Evolutionary conservation across 2,888 invertebrate species (phyloP).

Genomic region (Onchidella celtica): DNA sequence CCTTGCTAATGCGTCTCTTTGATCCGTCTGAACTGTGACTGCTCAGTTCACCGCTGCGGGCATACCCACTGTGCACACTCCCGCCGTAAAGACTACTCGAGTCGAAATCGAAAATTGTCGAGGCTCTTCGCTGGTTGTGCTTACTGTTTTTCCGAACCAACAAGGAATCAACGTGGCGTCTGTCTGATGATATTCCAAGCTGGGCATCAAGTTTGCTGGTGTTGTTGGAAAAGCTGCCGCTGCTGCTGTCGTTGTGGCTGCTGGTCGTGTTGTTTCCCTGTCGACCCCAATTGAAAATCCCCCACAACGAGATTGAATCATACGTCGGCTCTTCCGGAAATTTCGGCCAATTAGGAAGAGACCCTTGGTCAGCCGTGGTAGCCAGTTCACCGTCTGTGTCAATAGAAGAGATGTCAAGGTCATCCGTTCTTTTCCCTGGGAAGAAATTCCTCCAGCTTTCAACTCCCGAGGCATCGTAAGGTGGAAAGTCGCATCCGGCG

Average conservation of each 20-base stretch:
- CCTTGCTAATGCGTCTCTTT: not conserved
- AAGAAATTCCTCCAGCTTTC: conserved; percentile 2
- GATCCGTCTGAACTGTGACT: not conserved
- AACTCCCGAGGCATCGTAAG: not conserved
- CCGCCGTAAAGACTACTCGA: not conserved
- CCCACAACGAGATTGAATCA: conserved; percentile 8
- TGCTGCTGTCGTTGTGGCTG: not conserved
- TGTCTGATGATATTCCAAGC: not conserved
- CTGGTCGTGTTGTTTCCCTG: not conserved
- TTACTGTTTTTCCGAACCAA: not conserved
- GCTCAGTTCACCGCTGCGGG: not conserved
- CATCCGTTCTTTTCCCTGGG: not conserved
- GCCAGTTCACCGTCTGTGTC: not conserved
- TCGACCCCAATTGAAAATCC: not conserved
- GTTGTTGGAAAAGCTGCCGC: not conserved
- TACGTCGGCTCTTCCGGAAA: not conserved
- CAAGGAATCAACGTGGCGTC: not conserved
- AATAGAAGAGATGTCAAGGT: not conserved
- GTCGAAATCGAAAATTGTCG: not conserved
- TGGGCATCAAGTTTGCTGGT: not conserved
- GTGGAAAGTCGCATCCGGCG: not conserved
- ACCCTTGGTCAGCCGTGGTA: not conserved
- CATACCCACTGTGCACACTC: not conserved
- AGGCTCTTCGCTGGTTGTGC: not conserved
- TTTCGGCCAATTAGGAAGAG: not conserved